These are phyloP conservation scores for Hippocampus zosterae DNA, from an alignment of 2,113 vertebrate genomes.

Conservation along the genomic window DNA sequence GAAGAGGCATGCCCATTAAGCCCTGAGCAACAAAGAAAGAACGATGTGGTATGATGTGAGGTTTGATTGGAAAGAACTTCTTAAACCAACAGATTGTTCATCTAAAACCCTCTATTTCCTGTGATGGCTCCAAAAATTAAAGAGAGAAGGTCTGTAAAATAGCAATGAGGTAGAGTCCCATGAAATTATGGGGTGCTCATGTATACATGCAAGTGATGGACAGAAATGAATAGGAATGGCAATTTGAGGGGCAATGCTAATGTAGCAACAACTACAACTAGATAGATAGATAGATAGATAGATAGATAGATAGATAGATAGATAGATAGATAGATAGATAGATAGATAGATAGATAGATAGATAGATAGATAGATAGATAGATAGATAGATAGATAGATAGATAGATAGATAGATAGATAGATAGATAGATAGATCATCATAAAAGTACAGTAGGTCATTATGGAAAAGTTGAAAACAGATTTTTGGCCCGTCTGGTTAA, in stretches of 20 bases:
- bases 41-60: constrained; percentile 18
- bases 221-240: constrained; percentile 1
- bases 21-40: constrained; percentile 8
- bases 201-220: neutral
- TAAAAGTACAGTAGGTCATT: no score
- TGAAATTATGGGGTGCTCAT: neutral
- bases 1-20: constrained; percentile 35
- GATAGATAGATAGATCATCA: no score
- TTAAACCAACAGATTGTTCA: constrained; percentile 36
- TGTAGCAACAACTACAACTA: no score
- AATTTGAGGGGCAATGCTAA: constrained; percentile 30
- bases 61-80: constrained; percentile 31
- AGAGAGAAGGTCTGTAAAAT: constrained; percentile 5
- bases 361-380: no score
- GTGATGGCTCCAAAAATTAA: constrained; percentile 20
- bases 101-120: constrained; percentile 15
- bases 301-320: no score
- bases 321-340: no score
- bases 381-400: neutral
- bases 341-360: no score
- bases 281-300: no score
- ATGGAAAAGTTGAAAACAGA: neutral
- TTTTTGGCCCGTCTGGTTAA: neutral
- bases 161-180: constrained; percentile 16
- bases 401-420: neutral